phyloP scores from a whole-genome alignment of 2,888 invertebrate species.

The Shargacucullia verbasci region DNA sequence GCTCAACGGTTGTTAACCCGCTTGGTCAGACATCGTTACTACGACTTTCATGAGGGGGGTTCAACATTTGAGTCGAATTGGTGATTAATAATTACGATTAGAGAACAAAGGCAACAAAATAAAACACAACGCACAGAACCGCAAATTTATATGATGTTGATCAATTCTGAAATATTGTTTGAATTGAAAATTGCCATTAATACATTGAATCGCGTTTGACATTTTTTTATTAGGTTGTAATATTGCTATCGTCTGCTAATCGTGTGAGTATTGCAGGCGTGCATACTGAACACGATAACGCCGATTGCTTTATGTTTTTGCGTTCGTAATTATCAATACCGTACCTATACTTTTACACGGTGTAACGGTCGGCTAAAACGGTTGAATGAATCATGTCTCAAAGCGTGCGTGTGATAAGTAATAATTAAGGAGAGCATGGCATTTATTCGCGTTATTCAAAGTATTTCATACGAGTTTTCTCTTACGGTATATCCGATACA shows the following conservation, averaged over 20 bases:
- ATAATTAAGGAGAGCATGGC: background rate
- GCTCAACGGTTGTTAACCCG: too few relatives aligned
- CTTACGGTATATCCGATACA: background rate
- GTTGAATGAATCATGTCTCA: conserved; percentile 25
- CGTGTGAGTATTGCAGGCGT: conserved; percentile 33
- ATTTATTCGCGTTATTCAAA: background rate
- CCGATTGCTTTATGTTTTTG: conserved; percentile 52
- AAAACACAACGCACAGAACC: too few relatives aligned
- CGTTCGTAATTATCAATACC: conserved; percentile 51
- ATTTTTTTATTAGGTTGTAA: conserved; percentile 11
- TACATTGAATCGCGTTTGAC: conserved; percentile 4
- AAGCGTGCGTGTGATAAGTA: conserved; percentile 29
- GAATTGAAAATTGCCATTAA: too few relatives aligned
- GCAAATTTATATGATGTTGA: too few relatives aligned
- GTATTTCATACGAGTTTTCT: background rate
- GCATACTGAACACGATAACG: conserved; percentile 44
- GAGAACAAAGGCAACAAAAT: too few relatives aligned
- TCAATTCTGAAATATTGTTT: too few relatives aligned
- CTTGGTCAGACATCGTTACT: too few relatives aligned
- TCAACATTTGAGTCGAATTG: too few relatives aligned
- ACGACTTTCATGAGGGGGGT: too few relatives aligned
- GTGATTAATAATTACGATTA: too few relatives aligned
- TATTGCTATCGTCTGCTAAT: conserved; percentile 19
- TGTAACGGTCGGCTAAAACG: conserved; percentile 32
- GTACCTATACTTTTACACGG: conserved; percentile 33